phyloP scores from a whole-genome alignment of 2,888 invertebrate genomes.

The Dinocampus coccinellae region DNA sequence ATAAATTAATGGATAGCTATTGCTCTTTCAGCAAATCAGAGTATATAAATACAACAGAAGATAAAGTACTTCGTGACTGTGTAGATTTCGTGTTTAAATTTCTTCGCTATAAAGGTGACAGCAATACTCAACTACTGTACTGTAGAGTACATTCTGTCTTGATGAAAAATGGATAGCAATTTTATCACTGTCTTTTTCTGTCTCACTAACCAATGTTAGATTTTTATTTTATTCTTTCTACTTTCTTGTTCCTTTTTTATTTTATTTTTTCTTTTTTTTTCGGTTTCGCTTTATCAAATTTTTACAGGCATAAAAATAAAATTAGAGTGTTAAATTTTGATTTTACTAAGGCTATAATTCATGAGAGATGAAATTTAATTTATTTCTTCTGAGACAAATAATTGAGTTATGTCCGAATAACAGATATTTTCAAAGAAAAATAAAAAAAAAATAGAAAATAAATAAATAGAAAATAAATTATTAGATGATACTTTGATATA shows the following conservation, averaged over 20 bases:
- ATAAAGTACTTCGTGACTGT: slow-evolving; percentile 16
- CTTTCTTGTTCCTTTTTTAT: not conserved
- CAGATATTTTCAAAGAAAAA: too few relatives aligned
- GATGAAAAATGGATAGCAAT: not conserved
- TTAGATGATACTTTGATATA: slow-evolving; percentile 1
- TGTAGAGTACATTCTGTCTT: slow-evolving; percentile 12
- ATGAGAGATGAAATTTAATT: not conserved
- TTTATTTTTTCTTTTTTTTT: not conserved
- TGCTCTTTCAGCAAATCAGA: not conserved
- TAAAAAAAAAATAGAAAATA: not conserved
- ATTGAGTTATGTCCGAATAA: too few relatives aligned
- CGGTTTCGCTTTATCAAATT: not conserved
- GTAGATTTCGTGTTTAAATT: slow-evolving; percentile 21
- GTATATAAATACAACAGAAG: slow-evolving; percentile 3
- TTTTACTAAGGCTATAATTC: slow-evolving; percentile 43
- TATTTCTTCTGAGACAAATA: too few relatives aligned
- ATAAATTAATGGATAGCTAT: slow-evolving; percentile 21
- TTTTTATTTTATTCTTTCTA: too few relatives aligned
- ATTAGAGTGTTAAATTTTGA: slow-evolving; percentile 53
- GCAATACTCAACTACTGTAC: not conserved
- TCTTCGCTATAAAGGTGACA: not conserved
- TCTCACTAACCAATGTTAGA: too few relatives aligned
- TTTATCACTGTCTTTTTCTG: not conserved
- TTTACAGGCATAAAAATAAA: slow-evolving; percentile 36
- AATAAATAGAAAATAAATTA: not conserved